Evolutionary conservation across 2,888 invertebrate species (phyloP).

Genomic region (Harpalus rubripes): DNA sequence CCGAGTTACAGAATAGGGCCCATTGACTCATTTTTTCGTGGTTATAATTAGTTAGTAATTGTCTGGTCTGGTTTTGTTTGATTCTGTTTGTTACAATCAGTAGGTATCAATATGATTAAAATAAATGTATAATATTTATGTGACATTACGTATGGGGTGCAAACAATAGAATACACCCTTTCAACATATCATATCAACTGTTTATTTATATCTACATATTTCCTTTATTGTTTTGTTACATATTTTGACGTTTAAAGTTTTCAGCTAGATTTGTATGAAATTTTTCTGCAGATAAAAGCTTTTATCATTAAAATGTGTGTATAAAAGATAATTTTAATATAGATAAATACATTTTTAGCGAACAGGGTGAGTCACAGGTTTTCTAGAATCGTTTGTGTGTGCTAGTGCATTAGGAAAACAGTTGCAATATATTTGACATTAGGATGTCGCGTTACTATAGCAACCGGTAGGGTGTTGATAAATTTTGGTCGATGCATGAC

Average conservation of each 20-base stretch:
- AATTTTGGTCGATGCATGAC: background rate
- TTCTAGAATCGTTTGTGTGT: background rate
- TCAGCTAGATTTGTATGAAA: background rate
- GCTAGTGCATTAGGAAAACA: background rate
- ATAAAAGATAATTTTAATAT: background rate
- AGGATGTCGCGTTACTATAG: background rate
- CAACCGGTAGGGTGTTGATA: background rate
- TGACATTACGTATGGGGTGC: background rate
- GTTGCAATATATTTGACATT: constrained; percentile 6
- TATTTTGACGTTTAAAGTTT: background rate
- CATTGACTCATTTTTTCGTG: background rate
- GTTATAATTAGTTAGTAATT: background rate
- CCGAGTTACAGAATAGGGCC: no score
- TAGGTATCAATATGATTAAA: background rate
- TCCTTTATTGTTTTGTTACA: background rate
- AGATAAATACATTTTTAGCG: background rate
- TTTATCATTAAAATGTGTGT: background rate
- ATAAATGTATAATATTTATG: background rate
- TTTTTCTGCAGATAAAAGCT: background rate
- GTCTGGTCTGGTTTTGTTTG: background rate
- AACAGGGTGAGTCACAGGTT: background rate
- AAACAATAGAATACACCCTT: no score
- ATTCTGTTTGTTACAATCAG: background rate
- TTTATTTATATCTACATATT: background rate
- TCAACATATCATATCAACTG: background rate